Evolutionary conservation across 2,888 invertebrate genomes (phyloP).

Genomic region (Spatulosminthurus flaviceps): DNA sequence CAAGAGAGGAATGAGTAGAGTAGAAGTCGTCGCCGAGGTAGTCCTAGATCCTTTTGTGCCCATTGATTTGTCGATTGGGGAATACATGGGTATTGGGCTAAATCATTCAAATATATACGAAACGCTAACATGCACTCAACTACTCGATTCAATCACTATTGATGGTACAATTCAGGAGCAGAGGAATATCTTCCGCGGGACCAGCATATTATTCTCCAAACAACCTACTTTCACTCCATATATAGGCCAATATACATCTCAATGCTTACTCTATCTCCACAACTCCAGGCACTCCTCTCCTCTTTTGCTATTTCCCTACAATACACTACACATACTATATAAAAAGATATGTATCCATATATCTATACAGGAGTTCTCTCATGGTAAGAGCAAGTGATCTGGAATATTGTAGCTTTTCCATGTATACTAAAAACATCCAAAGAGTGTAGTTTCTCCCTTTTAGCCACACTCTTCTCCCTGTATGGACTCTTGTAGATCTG

Average conservation of each 20-base stretch:
- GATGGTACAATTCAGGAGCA: conserved; percentile 18
- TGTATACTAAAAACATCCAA: no score
- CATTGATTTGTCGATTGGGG: conserved; percentile 18
- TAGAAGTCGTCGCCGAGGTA: conserved; percentile 8
- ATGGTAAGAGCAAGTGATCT: no score
- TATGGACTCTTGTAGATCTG: no score
- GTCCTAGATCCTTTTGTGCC: neutral
- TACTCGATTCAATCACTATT: conserved; percentile 7
- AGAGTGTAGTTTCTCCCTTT: no score
- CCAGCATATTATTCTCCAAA: conserved; percentile 12
- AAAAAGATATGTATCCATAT: no score
- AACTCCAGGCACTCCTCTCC: neutral
- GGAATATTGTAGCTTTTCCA: no score
- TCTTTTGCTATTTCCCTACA: no score
- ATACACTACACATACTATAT: no score
- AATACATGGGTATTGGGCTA: conserved; percentile 13
- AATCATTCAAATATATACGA: conserved; percentile 13
- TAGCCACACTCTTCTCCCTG: no score
- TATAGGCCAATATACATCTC: neutral
- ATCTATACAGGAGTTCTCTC: no score
- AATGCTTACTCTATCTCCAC: neutral
- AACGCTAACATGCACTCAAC: conserved; percentile 18
- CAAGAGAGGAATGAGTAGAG: conserved; percentile 9
- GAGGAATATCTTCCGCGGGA: neutral
- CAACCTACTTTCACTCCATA: neutral